These are phyloP conservation scores for Eupithecia subfuscata DNA, from an alignment of 2,888 invertebrate genomes.

Conservation along the genomic window DNA sequence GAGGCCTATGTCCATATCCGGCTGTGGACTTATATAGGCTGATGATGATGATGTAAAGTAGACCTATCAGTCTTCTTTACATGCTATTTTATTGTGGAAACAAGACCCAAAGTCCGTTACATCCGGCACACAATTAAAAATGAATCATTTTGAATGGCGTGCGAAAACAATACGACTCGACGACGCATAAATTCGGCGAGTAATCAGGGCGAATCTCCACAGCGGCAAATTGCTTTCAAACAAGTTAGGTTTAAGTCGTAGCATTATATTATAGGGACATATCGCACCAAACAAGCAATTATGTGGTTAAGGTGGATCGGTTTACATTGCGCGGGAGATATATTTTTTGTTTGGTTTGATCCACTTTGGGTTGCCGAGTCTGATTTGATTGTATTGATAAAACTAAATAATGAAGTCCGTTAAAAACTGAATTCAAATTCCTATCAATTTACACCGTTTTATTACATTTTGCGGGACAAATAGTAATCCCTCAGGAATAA, in stretches of 20 bases:
- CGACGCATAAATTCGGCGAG: neutral
- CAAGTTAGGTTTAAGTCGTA: neutral
- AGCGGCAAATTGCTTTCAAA: neutral
- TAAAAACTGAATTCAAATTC: too few relatives aligned
- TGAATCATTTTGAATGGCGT: constrained; percentile 6
- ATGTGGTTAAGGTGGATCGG: neutral
- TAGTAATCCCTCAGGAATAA: too few relatives aligned
- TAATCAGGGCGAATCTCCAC: neutral
- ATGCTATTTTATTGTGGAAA: neutral
- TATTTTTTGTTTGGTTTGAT: neutral
- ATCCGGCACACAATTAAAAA: constrained; percentile 1
- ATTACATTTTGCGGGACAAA: too few relatives aligned
- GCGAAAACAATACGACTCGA: constrained; percentile 5
- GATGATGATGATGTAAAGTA: too few relatives aligned
- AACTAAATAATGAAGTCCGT: too few relatives aligned
- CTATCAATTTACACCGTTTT: too few relatives aligned
- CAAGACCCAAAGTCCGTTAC: neutral
- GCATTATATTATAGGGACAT: neutral
- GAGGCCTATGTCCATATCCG: too few relatives aligned
- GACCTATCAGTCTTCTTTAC: neutral
- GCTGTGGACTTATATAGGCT: too few relatives aligned
- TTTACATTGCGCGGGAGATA: neutral
- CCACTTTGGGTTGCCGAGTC: too few relatives aligned
- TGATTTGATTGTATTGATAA: too few relatives aligned
- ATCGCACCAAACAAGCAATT: neutral